Base-by-base conservation (phyloP, 2,113 vertebrate species). In the Apodemus speciosus region DNA sequence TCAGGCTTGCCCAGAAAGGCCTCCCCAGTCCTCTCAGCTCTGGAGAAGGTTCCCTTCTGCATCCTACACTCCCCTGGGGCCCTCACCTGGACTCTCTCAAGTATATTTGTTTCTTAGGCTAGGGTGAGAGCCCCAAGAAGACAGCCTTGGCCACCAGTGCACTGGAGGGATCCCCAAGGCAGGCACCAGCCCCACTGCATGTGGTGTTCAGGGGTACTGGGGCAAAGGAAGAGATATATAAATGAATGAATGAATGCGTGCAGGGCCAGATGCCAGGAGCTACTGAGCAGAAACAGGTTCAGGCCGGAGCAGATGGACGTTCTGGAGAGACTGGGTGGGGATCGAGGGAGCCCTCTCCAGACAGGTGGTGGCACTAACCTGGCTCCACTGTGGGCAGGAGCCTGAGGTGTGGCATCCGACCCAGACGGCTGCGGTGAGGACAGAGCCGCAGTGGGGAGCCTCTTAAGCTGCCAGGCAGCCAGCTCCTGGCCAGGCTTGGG, bases 401-500 rank as follows among this genome's bases (percentile, higher is more conserved):
- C 76, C 51, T 0, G 0, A 80, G 79, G 56, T 30, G 86, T 88
- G 95, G 89, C 87, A 3, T 56, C 75, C 8, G 14, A 62, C 76
- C 90, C 56, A 81, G 51, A 53, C 20, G 2, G 79, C 93, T 62
- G 85, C 1, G 30, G 92, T 80, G 89, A 76, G 89, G 73, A 32
- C 0, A 1, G 84, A 96, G 89, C 72, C 38, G 0, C 21, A 8
- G 38, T 16, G n/a, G 16, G 73, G 81, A 88, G 80, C n/a, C 71
- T 79, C 90, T 51, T 68, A 49, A 81, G 88, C 90, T 85, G 77
- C 90, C 80, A 21, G 38, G 38, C 30, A n/a, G 80, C 88, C 72
- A 64, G 92, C 88, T 83, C 35, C 40, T 25, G 60, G 94, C 13
- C 68, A 11, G 80, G 66, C 81, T 80, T 73, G 51, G 71, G 85